These are phyloP conservation scores for Accipiter cooperii DNA, from an alignment of 2,113 vertebrate species.

Conservation along the genomic window DNA sequence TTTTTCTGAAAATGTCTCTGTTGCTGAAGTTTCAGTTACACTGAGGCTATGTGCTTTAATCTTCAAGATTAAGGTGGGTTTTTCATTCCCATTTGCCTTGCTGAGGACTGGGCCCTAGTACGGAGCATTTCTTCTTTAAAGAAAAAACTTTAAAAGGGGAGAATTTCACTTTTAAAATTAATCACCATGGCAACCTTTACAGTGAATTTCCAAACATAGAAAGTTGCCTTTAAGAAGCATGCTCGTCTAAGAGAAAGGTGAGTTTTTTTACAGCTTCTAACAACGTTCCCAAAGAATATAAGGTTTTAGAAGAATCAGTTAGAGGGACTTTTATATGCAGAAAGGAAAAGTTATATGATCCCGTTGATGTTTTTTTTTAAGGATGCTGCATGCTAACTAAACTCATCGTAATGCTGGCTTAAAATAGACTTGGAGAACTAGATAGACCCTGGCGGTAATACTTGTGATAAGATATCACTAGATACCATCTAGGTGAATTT, in stretches of 20 bases:
- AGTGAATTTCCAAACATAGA: constrained; percentile 61
- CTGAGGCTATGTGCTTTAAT: neutral
- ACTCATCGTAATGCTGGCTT: neutral
- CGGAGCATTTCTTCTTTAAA: constrained; percentile 45
- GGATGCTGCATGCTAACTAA: neutral
- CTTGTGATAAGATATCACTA: neutral
- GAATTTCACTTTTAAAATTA: constrained; percentile 60
- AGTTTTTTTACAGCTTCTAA: constrained; percentile 50
- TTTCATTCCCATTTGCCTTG: neutral
- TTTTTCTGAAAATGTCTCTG: neutral
- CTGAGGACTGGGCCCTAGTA: neutral
- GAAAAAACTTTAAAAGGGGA: constrained; percentile 45
- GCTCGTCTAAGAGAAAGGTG: constrained; percentile 43
- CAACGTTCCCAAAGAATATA: neutral
- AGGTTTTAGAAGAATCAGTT: neutral
- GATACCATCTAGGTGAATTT: neutral
- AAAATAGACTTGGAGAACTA: constrained; percentile 47
- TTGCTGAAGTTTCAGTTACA: neutral
- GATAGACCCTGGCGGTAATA: neutral
- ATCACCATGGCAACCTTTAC: constrained; percentile 61
- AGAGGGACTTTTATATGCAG: neutral
- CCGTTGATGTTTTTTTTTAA: neutral
- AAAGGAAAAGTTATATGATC: neutral
- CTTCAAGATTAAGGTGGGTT: neutral
- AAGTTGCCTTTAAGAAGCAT: constrained; percentile 53